A percentile compares a stretch with the other conserved stretches of the same genome.
Evolutionary conservation across 2,797 vertebrate species (phyloP).

Genomic region (Urocyon cinereoargenteus): DNA sequence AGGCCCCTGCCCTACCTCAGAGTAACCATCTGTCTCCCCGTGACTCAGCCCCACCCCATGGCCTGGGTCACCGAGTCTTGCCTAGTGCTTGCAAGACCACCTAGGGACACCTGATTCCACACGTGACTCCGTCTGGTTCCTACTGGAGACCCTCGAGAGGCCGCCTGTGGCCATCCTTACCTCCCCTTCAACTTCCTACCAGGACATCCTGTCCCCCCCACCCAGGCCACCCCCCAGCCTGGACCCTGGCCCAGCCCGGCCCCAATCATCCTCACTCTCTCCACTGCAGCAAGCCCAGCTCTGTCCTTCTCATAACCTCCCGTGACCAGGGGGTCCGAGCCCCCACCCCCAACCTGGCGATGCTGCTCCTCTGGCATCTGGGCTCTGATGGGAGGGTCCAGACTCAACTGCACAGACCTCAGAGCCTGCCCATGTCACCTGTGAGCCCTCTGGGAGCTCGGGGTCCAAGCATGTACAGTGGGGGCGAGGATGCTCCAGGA

Average conservation of each 20-base stretch:
- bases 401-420: not conserved
- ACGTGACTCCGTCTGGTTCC: not conserved
- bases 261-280: fast-evolving
- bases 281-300: not conserved
- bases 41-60: no score
- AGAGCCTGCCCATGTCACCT: not conserved
- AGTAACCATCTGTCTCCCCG: not conserved
- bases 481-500: fast-evolving
- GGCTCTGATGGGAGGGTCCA: not conserved
- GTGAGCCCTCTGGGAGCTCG: not conserved
- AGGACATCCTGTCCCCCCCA: fast-evolving
- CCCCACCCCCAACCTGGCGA: not conserved
- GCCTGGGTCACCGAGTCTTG: not conserved
- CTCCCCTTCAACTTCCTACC: not conserved
- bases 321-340: fast-evolving
- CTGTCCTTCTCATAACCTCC: not conserved
- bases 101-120: no score
- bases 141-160: no score
- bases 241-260: not conserved
- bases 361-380: not conserved
- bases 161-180: not conserved
- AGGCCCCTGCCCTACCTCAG: not conserved
- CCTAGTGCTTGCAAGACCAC: fast-evolving
- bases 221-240: no score
- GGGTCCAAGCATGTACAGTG: not conserved